Evolutionary conservation across 2,797 vertebrate species (phyloP).

Genomic region (Leucoraja ocellata): DNA sequence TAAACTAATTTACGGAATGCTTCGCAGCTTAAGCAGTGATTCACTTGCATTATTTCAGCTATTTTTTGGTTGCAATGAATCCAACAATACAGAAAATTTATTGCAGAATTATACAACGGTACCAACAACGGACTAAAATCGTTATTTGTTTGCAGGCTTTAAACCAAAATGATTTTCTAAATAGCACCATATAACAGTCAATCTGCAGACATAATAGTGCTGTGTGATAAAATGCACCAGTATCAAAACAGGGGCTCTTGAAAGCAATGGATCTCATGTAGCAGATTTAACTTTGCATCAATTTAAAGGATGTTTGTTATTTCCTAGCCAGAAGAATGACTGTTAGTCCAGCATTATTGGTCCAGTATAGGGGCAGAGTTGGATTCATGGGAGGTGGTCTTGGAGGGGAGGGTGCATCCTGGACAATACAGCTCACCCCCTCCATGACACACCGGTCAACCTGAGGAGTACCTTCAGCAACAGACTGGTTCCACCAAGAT

Average conservation of each 20-base stretch:
- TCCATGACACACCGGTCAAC: no score
- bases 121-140: neutral
- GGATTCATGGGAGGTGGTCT: no score
- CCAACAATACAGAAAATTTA: neutral
- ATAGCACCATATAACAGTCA: neutral
- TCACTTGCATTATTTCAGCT: neutral
- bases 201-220: neutral
- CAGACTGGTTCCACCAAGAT: no score
- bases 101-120: neutral
- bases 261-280: neutral
- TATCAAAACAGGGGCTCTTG: neutral
- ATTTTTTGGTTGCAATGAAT: neutral
- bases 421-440: no score
- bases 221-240: neutral
- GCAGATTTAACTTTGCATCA: neutral
- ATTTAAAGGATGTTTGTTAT: neutral
- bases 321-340: neutral
- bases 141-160: neutral
- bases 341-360: neutral
- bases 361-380: neutral
- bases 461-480: no score
- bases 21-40: neutral
- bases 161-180: neutral
- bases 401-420: no score
- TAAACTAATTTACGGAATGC: neutral